phyloP scores from a whole-genome alignment of 1,140 invertebrate genomes.

The Drosophila lacteicornis region DNA sequence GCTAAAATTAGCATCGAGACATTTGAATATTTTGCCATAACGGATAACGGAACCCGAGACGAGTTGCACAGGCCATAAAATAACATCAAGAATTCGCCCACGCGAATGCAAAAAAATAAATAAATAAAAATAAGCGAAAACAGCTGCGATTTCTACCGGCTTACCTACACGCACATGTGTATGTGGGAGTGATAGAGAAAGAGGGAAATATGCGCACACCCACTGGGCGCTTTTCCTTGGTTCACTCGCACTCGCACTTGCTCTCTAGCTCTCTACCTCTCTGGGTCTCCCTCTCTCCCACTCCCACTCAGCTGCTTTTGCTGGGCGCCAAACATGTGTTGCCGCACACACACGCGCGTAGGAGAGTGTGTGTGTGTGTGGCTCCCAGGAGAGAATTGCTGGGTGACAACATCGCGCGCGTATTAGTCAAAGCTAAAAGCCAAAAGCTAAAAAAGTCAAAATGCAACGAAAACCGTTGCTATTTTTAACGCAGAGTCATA shows the following conservation, averaged over 20 bases:
- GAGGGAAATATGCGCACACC: conserved; percentile 16
- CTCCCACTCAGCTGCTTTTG: conserved; percentile 68
- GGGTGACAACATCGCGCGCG: conserved; percentile 48
- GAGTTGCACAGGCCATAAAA: conserved; percentile 49
- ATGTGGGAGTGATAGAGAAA: conserved; percentile 13
- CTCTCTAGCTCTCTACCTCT: conserved; percentile 10
- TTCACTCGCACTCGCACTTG: conserved; percentile 68
- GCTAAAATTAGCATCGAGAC: conserved; percentile 69
- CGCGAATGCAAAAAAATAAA: conserved; percentile 32
- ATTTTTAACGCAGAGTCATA: conserved; percentile 36
- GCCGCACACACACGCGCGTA: conserved; percentile 14
- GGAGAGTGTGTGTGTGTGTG: background rate
- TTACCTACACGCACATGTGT: conserved; percentile 19
- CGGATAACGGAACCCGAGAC: conserved; percentile 75
- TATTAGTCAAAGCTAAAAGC: conserved; percentile 23
- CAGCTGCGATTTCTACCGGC: conserved; percentile 63
- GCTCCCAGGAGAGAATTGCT: conserved; percentile 33
- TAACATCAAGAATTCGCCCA: conserved; percentile 33
- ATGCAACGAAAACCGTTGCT: conserved; percentile 39
- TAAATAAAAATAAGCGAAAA: conserved; percentile 54
- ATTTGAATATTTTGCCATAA: conserved; percentile 42
- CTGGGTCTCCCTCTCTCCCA: conserved; percentile 13
- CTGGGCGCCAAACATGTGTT: conserved; percentile 80
- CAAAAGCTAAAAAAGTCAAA: conserved; percentile 8
- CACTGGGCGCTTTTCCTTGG: conserved; percentile 22